These are phyloP conservation scores for Sebastolobus alascanus DNA, from an alignment of 2,797 vertebrate species.

Conservation along the genomic window DNA sequence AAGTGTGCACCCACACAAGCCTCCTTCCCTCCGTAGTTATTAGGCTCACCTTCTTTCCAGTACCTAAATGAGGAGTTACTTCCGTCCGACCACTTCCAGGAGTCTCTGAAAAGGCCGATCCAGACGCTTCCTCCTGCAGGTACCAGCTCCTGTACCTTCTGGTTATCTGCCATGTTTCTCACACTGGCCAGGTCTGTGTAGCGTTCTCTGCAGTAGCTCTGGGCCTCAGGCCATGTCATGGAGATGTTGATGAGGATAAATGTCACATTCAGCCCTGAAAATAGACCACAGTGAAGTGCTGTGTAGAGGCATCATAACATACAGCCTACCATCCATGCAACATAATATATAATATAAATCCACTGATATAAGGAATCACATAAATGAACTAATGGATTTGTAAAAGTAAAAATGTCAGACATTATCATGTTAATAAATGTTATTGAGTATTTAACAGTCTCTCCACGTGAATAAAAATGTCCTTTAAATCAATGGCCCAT, in stretches of 20 bases:
- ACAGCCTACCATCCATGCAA: not conserved
- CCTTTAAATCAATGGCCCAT: no score
- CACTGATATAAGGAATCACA: not conserved
- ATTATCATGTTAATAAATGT: not conserved
- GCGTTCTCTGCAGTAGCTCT: slow-evolving; percentile 45
- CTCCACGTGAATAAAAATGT: not conserved
- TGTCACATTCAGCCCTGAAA: not conserved
- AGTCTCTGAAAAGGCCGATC: slow-evolving; percentile 53
- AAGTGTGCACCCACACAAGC: not conserved
- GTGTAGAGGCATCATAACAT: slow-evolving; percentile 14
- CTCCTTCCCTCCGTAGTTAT: accelerated
- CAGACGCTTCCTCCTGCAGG: not conserved
- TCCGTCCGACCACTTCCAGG: slow-evolving; percentile 55
- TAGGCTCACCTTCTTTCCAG: not conserved
- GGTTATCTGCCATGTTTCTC: slow-evolving; percentile 5
- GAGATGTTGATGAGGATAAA: accelerated
- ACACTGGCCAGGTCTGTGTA: slow-evolving; percentile 66
- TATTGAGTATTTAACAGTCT: not conserved
- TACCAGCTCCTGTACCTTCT: not conserved
- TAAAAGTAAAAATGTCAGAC: not conserved
- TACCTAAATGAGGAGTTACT: not conserved
- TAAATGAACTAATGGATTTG: not conserved
- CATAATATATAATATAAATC: not conserved
- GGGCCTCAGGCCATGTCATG: slow-evolving; percentile 45
- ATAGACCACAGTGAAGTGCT: not conserved